phyloP scores from a whole-genome alignment of 2,113 vertebrate species.

The Gambusia holbrooki region DNA sequence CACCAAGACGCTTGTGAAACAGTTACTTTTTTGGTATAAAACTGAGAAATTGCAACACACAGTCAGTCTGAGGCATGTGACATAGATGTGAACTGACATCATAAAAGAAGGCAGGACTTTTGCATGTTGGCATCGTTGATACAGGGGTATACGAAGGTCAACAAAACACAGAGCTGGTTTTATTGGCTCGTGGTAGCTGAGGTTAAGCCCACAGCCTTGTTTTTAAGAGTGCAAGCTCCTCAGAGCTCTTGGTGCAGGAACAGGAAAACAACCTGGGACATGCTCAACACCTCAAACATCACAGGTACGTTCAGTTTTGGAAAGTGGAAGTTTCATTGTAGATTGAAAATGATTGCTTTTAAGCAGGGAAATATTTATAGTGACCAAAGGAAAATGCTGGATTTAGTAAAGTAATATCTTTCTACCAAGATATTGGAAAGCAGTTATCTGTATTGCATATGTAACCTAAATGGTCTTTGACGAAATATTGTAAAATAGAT shows the following conservation, averaged over 20 bases:
- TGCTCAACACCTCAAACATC: slow-evolving; percentile 8
- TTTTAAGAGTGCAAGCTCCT: slow-evolving; percentile 20
- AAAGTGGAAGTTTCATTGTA: not conserved
- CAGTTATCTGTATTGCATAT: too few species aligned
- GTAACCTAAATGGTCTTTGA: too few species aligned
- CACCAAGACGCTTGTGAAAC: not conserved
- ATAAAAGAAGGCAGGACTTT: not conserved
- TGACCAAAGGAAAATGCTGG: not conserved
- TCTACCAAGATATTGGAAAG: too few species aligned
- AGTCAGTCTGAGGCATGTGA: not conserved
- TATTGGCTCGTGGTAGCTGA: slow-evolving; percentile 42
- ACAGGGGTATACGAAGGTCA: slow-evolving; percentile 38
- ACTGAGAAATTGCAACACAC: not conserved
- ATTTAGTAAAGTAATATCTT: too few species aligned
- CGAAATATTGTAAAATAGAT: too few species aligned
- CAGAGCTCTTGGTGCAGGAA: not conserved
- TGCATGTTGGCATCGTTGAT: not conserved
- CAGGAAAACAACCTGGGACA: slow-evolving; percentile 9
- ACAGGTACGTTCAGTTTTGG: slow-evolving; percentile 42
- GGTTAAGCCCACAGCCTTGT: slow-evolving; percentile 6
- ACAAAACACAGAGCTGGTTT: slow-evolving; percentile 30
- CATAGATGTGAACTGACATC: not conserved
- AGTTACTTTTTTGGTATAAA: not conserved
- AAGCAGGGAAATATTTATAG: not conserved
- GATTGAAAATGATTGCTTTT: not conserved